Evolutionary conservation across 2,113 vertebrate genomes (phyloP), one percentile per base, ranked within the genome.

Genomic region (western clawed frog (Xenopus tropicalis)): DNA sequence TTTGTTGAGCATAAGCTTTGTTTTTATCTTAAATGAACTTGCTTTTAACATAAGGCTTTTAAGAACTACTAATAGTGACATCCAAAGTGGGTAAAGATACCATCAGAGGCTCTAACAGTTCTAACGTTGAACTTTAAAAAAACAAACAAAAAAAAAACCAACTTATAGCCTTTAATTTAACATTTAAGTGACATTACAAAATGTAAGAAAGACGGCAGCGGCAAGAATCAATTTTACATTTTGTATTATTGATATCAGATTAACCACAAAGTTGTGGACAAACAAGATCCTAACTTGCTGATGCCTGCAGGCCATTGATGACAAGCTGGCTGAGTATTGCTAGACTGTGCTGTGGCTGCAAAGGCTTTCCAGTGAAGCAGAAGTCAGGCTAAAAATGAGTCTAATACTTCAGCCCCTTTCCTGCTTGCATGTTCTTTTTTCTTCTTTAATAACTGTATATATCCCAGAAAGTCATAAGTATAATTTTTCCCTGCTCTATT

Each of bases 381-480:
- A 10, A 72, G 71, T 19, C 19, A 58, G 37, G 52, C 3, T 54
- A 63, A 44, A 20, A 24, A 51, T 9, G 54, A 54, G 63, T 43
- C 42, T 37, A 66, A 65, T 64, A 2, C 66, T 24, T 24, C 66
- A 48, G 29, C 20, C 42, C 61, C 25, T 56, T 23, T 43, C n/a
- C 20, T 69, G 16, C 29, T 29, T 48, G 48, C 20, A 14, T 48
- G 43, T 14, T 13, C 21, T 66, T 69, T 54, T 54, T 61, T 43
- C 37, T 64, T 54, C 29, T 56, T 54, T 69, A 67, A 43, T 56
- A 69, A 61, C 11, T 69, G 48, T 1, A 44, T 37, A 64, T 43
- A 74, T 78, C 83, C 29, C 75, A 7, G 14, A 52, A 37, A 68
- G 66, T 43, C 72, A 54, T 52, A 61, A 69, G 66, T 24, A 63